Conservation (phyloP, 1,140 invertebrate genomes). For the Plodia interpunctella region DNA sequence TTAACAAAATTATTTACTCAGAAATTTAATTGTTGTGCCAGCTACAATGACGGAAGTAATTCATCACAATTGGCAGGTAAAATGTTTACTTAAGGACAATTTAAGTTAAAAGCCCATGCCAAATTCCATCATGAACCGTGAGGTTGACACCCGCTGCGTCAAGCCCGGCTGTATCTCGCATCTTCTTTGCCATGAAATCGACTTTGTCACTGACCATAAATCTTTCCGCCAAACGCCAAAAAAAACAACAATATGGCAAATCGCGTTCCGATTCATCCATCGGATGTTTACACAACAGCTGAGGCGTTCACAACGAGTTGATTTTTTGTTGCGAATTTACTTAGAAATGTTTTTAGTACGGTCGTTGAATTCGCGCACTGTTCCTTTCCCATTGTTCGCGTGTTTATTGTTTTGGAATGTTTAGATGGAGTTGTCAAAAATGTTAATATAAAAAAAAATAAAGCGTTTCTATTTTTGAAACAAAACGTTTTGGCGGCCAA, state of each 20-base stretch:
- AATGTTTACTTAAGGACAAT: conserved; percentile 68
- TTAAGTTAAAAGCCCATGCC: conserved; percentile 65
- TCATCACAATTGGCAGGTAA: conserved; percentile 68
- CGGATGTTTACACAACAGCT: conserved; percentile 67
- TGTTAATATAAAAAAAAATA: not conserved
- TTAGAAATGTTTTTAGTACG: conserved; percentile 21
- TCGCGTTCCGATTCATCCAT: conserved; percentile 42
- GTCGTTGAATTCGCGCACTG: conserved; percentile 19
- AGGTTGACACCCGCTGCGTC: conserved; percentile 8
- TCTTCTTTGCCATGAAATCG: conserved; percentile 53
- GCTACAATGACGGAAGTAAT: conserved; percentile 46
- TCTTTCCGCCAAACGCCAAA: conserved; percentile 49
- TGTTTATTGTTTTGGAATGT: conserved; percentile 19
- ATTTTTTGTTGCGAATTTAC: conserved; percentile 31
- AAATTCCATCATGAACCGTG: conserved; percentile 50
- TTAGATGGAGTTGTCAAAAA: conserved; percentile 35
- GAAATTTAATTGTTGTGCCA: conserved; percentile 62
- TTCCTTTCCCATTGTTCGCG: conserved; percentile 18
- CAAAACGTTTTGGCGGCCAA: not conserved
- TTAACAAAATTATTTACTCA: conserved; percentile 7
- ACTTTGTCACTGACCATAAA: conserved; percentile 72
- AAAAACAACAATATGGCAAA: conserved; percentile 50
- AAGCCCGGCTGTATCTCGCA: conserved; percentile 37
- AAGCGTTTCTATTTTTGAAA: not conserved
- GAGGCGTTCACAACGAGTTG: conserved; percentile 33